Conservation (phyloP, 2,888 invertebrate genomes). For the Heteropelma amictum region DNA sequence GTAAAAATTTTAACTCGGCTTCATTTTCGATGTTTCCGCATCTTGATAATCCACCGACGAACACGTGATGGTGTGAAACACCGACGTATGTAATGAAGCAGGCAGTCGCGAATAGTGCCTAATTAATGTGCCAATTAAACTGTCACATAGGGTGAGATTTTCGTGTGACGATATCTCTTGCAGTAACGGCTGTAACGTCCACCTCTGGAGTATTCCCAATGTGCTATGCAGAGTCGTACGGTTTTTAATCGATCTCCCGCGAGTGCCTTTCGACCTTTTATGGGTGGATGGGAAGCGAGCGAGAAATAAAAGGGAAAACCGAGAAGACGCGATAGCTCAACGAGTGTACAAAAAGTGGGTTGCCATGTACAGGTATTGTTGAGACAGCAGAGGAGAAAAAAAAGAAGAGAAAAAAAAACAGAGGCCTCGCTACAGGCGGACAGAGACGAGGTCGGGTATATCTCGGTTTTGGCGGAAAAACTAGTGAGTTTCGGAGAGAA, state of each 20-base stretch:
- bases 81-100: slow-evolving; percentile 17
- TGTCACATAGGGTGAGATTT: slow-evolving; percentile 30
- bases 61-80: background rate
- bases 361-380: slow-evolving; percentile 5
- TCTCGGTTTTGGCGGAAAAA: slow-evolving; percentile 14
- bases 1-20: too few species aligned
- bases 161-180: slow-evolving; percentile 2
- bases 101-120: slow-evolving; percentile 4
- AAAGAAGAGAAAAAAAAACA: background rate
- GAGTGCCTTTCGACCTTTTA: slow-evolving; percentile 44
- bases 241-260: slow-evolving; percentile 53
- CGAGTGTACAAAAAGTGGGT: slow-evolving; percentile 46
- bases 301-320: slow-evolving; percentile 49
- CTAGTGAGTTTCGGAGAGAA: background rate
- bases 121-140: slow-evolving; percentile 49
- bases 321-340: slow-evolving; percentile 30
- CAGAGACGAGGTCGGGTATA: slow-evolving; percentile 20
- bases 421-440: background rate
- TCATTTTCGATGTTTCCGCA: too few species aligned
- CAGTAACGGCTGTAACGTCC: too few species aligned
- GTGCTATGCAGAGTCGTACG: slow-evolving; percentile 21
- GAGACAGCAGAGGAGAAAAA: background rate
- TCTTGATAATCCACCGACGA: slow-evolving; percentile 9
- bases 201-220: background rate
- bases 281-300: slow-evolving; percentile 22